Conservation (phyloP, 2,797 vertebrate genomes). For the Hephaestus fuliginosus region DNA sequence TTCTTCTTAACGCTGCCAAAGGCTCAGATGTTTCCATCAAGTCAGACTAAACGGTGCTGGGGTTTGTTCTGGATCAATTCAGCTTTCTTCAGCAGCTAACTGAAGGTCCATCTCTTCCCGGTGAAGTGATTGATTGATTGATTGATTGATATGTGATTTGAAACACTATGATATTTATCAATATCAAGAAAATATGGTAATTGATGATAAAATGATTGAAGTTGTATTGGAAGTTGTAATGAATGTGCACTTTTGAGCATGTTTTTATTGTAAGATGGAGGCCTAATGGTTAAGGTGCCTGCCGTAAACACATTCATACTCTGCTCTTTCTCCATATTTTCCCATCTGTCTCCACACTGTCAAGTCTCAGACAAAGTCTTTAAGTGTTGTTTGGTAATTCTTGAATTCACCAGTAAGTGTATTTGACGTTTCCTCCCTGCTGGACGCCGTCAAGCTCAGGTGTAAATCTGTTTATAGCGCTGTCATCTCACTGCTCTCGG, state of each 20-base stretch:
- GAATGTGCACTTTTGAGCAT: background rate
- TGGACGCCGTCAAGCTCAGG: background rate
- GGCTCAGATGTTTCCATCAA: too few species aligned
- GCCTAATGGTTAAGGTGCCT: background rate
- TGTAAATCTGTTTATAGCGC: constrained; percentile 7
- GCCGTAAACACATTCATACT: background rate
- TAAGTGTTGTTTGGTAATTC: background rate
- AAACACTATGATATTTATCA: too few species aligned
- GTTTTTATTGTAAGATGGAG: background rate
- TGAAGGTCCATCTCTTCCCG: too few species aligned
- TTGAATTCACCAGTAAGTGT: background rate
- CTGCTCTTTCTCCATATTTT: background rate
- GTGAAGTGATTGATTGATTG: too few species aligned
- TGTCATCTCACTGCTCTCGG: constrained; percentile 9
- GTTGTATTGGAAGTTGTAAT: background rate
- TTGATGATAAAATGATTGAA: too few species aligned
- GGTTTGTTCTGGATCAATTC: too few species aligned
- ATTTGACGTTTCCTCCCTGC: constrained; percentile 3
- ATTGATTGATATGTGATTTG: background rate
- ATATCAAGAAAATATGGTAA: too few species aligned
- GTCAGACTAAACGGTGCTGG: too few species aligned
- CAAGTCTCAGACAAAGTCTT: background rate
- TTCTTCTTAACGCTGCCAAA: too few species aligned
- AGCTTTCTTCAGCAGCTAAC: too few species aligned
- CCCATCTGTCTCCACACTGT: background rate